Evolutionary conservation across 2,888 invertebrate species (phyloP), one percentile per base, ranked within the genome.

Genomic region (Neocrepidodera transversa): DNA sequence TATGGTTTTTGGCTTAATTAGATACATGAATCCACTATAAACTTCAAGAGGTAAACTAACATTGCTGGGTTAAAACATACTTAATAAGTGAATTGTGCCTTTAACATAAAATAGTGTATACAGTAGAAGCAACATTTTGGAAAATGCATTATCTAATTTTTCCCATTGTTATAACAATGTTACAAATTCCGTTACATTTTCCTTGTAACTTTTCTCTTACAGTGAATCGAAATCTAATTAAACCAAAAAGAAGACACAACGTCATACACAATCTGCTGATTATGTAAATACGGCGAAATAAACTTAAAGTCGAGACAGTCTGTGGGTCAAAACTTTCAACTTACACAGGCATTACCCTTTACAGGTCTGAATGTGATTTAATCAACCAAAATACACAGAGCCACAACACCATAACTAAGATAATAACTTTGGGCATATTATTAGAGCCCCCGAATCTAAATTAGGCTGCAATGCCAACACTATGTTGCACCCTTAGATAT

Each of bases 341-440:
- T 55, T 53, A 54, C 54, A 55, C 38, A 55, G 49, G 43, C 54
- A 47, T 60, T 60, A 60, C 55, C 48, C 40, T 32, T 47, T 16
- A 40, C 26, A 52, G 43, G 38, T 38, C 45, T 58, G 61, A 54
- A 62, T 62, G 47, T 62, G 54, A 62, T 53, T 58, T 51, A 62
- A 62, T 62, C 61, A 58, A 58, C 57, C 58, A 57, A 50, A 61
- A 57, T 57, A 57, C 42, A 55, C 60, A 30, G 38, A 56, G 38
- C 45, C 60, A 48, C 53, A 49, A 54, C 54, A 58, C 50, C 38
- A 30, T 54, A 38, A 54, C 54, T 26, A 50, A 50, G 50, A 54
- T 58, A 54, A 54, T 58, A 58, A 62, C 61, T 58, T 62, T 14
- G 36, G 49, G 58, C 57, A 45, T 54, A 61, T 58, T 61, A 57